Percentiles rank a stretch among this genome's conserved stretches.
Evolutionary conservation across 1,140 invertebrate species (phyloP).

Genomic region (Pseudomyrmex gracilis): DNA sequence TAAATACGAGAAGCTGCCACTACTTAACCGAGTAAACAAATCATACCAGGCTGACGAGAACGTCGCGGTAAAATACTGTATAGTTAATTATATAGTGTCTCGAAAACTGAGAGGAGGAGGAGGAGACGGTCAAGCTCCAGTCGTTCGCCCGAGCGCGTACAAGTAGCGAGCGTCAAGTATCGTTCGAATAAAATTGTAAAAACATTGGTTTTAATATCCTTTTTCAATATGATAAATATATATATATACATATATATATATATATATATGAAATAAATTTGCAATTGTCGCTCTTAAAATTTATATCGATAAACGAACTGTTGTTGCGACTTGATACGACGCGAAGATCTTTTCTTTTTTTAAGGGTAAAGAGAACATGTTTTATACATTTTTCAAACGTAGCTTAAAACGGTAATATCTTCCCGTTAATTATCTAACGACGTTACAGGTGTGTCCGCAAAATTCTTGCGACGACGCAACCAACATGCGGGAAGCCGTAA

Average conservation of each 20-base stretch:
- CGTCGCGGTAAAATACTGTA: constrained; percentile 38
- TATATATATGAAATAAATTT: no score
- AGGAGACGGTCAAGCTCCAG: constrained; percentile 6
- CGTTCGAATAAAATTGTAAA: background rate
- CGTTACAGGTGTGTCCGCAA: constrained; percentile 1
- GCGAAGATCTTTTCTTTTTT: no score
- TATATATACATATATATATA: no score
- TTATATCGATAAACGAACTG: no score
- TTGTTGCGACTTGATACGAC: no score
- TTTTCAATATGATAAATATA: background rate
- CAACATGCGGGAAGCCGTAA: background rate
- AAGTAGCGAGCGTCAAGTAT: constrained; percentile 22
- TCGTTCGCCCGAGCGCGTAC: constrained; percentile 32
- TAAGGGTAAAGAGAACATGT: constrained; percentile 12
- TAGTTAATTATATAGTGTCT: constrained; percentile 37
- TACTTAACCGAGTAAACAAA: constrained; percentile 75
- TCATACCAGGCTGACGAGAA: constrained; percentile 66
- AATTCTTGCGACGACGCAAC: background rate
- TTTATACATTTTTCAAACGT: constrained; percentile 24
- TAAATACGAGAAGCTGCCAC: constrained; percentile 78
- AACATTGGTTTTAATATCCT: background rate
- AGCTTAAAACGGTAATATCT: background rate
- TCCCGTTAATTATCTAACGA: background rate
- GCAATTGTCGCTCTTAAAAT: no score
- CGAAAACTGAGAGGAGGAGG: constrained; percentile 7